These are phyloP conservation scores for Hemibagrus wyckioides DNA, from an alignment of 2,113 vertebrate genomes.

Conservation along the genomic window DNA sequence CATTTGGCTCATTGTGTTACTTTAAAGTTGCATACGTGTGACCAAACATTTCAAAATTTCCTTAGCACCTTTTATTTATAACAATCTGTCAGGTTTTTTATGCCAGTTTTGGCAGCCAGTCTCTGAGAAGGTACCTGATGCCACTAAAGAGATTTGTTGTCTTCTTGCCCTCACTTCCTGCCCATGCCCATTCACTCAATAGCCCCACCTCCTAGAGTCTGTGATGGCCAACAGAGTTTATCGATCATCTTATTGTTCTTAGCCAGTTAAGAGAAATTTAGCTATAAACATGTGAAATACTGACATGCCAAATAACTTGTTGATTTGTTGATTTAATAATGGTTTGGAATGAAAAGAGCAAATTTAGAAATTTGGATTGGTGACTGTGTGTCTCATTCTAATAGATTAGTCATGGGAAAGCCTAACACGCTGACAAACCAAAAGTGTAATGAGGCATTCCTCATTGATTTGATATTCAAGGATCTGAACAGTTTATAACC, in stretches of 20 bases:
- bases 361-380: neutral
- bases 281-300: neutral
- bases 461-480: neutral
- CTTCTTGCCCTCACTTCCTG: neutral
- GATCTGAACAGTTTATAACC: neutral
- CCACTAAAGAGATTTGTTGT: neutral
- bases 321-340: neutral
- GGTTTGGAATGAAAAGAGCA: neutral
- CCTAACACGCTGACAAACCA: neutral
- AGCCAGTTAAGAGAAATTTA: neutral
- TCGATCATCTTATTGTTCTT: neutral
- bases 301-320: neutral
- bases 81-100: neutral
- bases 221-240: neutral
- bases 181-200: neutral
- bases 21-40: neutral
- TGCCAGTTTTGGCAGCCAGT: neutral
- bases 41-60: neutral
- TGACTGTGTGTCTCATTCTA: neutral
- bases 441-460: neutral
- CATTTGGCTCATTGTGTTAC: conserved; percentile 22
- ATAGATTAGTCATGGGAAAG: neutral
- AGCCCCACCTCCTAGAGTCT: neutral
- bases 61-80: neutral
- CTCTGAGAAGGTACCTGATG: neutral